Conservation (phyloP, 2,888 invertebrate species). For the Hermaeophaga mercurialis region DNA sequence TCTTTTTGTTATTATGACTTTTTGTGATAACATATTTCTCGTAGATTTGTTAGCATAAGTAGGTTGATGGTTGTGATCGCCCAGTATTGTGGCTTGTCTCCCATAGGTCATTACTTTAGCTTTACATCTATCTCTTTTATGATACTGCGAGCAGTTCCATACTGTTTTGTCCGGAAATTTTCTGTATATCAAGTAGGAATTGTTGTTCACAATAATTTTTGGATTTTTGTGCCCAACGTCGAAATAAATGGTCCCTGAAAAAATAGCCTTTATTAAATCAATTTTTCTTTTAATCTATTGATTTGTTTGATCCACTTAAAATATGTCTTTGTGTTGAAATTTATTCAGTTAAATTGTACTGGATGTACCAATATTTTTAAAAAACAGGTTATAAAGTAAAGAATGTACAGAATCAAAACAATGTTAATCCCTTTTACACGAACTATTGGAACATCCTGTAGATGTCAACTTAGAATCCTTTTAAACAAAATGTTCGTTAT, state of each 20-base stretch:
- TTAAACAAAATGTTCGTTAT: too few species aligned
- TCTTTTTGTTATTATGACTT: slow-evolving; percentile 27
- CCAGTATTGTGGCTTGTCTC: slow-evolving; percentile 33
- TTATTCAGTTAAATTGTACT: too few species aligned
- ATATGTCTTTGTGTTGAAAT: too few species aligned
- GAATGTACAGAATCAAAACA: too few species aligned
- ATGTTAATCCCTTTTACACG: too few species aligned
- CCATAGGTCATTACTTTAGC: slow-evolving; percentile 37
- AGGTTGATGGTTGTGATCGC: slow-evolving; percentile 36
- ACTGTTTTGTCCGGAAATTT: slow-evolving; percentile 37
- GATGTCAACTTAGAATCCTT: too few species aligned
- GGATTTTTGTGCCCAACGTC: slow-evolving; percentile 42
- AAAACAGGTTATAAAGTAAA: too few species aligned
- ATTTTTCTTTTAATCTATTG: too few species aligned
- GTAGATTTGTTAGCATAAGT: slow-evolving; percentile 23
- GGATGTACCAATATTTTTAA: too few species aligned
- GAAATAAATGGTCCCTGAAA: slow-evolving; percentile 40
- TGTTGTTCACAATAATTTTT: slow-evolving; percentile 39
- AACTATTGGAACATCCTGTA: too few species aligned
- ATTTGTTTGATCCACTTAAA: too few species aligned
- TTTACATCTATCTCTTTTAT: slow-evolving; percentile 38
- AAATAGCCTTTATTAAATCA: too few species aligned
- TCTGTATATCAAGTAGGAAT: slow-evolving; percentile 38
- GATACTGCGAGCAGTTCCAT: slow-evolving; percentile 40
- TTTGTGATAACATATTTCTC: slow-evolving; percentile 30